phyloP scores from a whole-genome alignment of 2,113 vertebrate genomes.

The Empidonax traillii region DNA sequence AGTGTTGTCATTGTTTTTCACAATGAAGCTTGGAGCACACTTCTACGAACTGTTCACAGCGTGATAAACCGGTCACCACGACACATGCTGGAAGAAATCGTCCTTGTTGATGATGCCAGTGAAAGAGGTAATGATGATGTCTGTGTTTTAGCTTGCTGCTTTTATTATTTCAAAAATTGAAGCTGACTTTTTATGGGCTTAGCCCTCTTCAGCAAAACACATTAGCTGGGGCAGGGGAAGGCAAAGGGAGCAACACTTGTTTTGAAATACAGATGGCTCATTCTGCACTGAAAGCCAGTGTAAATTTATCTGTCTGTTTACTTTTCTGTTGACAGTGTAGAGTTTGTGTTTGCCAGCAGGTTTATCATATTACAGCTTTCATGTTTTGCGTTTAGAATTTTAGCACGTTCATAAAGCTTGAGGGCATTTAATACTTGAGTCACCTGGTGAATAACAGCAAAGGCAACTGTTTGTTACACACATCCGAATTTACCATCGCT shows the following conservation, averaged over 20 bases:
- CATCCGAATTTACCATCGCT: background rate
- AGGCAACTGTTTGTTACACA: background rate
- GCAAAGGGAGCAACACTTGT: accelerated
- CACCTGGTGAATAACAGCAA: background rate
- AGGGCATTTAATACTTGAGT: background rate
- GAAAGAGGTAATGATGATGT: slow-evolving; percentile 82
- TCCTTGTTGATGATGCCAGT: slow-evolving; percentile 96
- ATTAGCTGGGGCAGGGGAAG: no score
- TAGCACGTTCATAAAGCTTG: background rate
- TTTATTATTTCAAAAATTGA: accelerated
- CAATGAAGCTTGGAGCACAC: slow-evolving; percentile 97
- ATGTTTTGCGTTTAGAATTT: background rate
- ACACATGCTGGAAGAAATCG: slow-evolving; percentile 92
- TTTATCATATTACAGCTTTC: background rate
- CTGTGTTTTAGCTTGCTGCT: accelerated
- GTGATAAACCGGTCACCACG: slow-evolving; percentile 94
- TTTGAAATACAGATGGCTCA: background rate
- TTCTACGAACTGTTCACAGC: slow-evolving; percentile 94
- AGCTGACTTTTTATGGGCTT: background rate
- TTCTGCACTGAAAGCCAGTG: background rate
- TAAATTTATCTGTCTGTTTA: background rate
- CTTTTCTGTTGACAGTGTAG: background rate
- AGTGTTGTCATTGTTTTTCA: slow-evolving; percentile 98
- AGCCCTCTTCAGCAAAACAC: background rate
- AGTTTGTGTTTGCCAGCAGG: background rate